Base-by-base conservation (phyloP, 2,113 vertebrate species). In the Mus spicilegus region DNA sequence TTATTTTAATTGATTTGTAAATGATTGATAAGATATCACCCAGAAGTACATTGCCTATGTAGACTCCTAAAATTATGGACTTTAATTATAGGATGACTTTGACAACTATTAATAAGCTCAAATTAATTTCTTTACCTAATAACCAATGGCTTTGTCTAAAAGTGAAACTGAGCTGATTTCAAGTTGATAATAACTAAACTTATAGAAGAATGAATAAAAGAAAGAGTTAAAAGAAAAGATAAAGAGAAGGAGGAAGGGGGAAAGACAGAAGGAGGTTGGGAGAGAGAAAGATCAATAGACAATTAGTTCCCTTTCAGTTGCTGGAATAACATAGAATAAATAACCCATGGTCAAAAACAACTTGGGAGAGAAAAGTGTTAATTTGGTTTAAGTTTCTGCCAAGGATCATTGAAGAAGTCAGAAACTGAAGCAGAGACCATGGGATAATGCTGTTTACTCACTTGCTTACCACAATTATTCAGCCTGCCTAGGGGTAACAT, bases 51-150 rank as follows among this genome's bases (percentile, higher is more conserved):
- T 67, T 85, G 24, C 13, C 39, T 95, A 63, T 87, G 5, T 85
- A 84, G 54, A 9, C 54, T 80, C n/a, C 75, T 93, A 88, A 95
- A 86, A 84, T 86, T 82, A 78, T 63, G 69, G 3, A 6, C 11
- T 86, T 78, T 90, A 91, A 51, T 58, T 70, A 17, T 88, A 91
- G 28, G 2, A 72, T 85, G 24, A 82, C 36, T 90, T 95, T 87
- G 77, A 46, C 5, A 90, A 93, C 8, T 77, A 56, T 26, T 67
- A 89, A 58, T 87, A 92, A 94, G 4, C 2, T 13, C 56, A 78
- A 95, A 91, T 85, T 85, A 87, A 91, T 95, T 75, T 95, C 76
- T 82, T 96, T 19, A 90, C 39, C 17, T 70, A 84, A 89, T 92
- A 92, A 87, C 70, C 22, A 93, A 61, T 19, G 33, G 1, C 36